A percentile compares a stretch with the other conserved stretches of the same genome.
Evolutionary conservation across 1,140 invertebrate species (phyloP).

Genomic region (Ridgeia piscesae): DNA sequence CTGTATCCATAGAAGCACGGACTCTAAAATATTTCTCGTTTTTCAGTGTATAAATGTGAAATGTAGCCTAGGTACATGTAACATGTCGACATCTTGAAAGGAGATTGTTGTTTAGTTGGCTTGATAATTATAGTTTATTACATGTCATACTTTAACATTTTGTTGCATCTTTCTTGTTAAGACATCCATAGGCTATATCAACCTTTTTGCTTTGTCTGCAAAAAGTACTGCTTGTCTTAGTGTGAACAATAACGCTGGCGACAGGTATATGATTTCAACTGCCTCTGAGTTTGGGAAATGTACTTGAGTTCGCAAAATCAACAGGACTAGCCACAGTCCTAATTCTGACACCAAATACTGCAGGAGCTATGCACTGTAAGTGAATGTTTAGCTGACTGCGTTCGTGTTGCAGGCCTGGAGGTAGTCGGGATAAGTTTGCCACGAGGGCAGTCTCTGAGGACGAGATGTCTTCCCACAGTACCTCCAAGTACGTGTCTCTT

Average conservation of each 20-base stretch:
- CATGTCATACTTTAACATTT: not conserved
- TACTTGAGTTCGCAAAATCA: no score
- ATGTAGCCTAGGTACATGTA: no score
- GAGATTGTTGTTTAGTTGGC: not conserved
- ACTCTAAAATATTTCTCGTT: not conserved
- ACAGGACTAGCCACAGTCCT: not conserved
- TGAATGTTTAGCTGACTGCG: not conserved
- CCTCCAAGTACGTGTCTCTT: slow-evolving; percentile 23
- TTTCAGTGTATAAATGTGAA: no score
- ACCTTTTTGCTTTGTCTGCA: not conserved
- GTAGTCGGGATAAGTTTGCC: not conserved
- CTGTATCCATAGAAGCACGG: not conserved
- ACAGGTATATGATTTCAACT: no score
- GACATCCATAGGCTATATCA: not conserved
- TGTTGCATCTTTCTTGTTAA: not conserved
- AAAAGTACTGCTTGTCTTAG: no score
- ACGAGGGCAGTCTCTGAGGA: not conserved
- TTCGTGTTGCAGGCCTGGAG: not conserved
- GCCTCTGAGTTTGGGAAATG: no score
- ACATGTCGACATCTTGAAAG: not conserved
- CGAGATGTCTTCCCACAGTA: slow-evolving; percentile 7
- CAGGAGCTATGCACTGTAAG: not conserved
- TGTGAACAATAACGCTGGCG: no score
- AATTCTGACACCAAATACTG: not conserved
- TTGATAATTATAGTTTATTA: not conserved